Evolutionary conservation across 2,113 vertebrate genomes (phyloP), one percentile per base, ranked within the genome.

Genomic region (Brachirus orientalis): DNA sequence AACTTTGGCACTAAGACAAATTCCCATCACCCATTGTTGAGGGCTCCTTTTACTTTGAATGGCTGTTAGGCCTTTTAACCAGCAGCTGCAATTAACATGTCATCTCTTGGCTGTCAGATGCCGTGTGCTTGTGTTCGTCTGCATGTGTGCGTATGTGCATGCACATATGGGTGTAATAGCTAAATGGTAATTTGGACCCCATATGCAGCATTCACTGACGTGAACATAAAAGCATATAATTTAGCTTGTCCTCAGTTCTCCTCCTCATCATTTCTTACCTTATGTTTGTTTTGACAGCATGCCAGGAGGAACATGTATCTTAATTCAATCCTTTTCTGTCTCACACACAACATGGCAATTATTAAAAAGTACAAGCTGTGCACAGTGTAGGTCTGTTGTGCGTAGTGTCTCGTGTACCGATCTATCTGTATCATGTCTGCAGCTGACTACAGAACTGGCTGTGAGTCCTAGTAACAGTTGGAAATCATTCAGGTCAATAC

Each of bases 11-110:
- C 59, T 20, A 55, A 77, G 73, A 84, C 79, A 80, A 77, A 80
- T 79, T 86, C 53, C 74, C 37, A 76, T 78, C 75, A 86, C 63
- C 73, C 61, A 64, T 74, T 80, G 83, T 78, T 69, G 68, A 79
- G 52, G 74, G 83, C 58, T 71, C 64, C 36, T 82, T 80, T 83
- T 69, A 70, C 54, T 59, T 71, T 61, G 66, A 80, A 74, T 80
- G 69, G 62, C 77, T 75, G 69, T 69, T 60, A 59, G 73, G 73
- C 68, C 67, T 85, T 78, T 83, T 84, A 83, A 81, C 74, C 64
- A 79, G 73, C 37, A 43, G 76, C 74, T 62, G 64, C 72, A 86
- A 89, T 90, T 89, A 86, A 77, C 79, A 82, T 71, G 74, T 84
- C 76, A 83, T 82, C 76, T 72, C 67, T 86, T 84, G 80, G 78